These are phyloP conservation scores for Ceuthmochares aereus DNA, from an alignment of 2,113 vertebrate species.

Conservation along the genomic window DNA sequence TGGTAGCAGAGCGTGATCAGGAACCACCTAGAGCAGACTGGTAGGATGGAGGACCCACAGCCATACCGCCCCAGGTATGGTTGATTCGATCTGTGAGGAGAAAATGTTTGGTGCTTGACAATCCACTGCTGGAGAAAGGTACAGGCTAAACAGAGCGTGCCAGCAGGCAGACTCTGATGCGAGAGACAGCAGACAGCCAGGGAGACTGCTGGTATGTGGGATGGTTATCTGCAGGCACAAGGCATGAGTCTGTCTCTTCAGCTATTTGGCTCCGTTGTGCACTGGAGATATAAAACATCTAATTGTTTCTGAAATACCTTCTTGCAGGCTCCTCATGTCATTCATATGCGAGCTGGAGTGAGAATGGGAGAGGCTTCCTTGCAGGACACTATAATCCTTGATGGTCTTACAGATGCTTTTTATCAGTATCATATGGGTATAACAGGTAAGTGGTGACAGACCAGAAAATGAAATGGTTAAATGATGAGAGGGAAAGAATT, in stretches of 20 bases:
- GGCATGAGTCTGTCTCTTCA: background rate
- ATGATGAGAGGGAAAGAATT: background rate
- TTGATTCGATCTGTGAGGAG: background rate
- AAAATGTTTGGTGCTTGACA: background rate
- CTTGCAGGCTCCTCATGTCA: constrained; percentile 87
- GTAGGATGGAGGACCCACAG: background rate
- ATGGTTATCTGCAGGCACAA: background rate
- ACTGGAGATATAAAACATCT: background rate
- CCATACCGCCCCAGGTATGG: accelerated
- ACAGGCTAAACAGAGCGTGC: accelerated
- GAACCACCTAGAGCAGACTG: background rate
- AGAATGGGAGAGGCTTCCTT: constrained; percentile 88
- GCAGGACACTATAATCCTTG: constrained; percentile 86
- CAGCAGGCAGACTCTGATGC: background rate
- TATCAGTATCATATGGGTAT: constrained; percentile 94
- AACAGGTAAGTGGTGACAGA: constrained; percentile 81
- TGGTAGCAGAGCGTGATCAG: accelerated
- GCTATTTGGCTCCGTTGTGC: background rate
- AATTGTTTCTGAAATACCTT: background rate
- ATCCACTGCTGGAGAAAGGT: background rate
- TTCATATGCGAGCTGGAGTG: constrained; percentile 89
- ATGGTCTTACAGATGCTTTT: constrained; percentile 94
- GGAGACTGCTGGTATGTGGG: background rate
- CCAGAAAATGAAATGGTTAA: background rate
- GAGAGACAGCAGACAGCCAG: accelerated